Evolutionary conservation across 2,888 invertebrate species (phyloP).

Genomic region (Deilephila elpenor): DNA sequence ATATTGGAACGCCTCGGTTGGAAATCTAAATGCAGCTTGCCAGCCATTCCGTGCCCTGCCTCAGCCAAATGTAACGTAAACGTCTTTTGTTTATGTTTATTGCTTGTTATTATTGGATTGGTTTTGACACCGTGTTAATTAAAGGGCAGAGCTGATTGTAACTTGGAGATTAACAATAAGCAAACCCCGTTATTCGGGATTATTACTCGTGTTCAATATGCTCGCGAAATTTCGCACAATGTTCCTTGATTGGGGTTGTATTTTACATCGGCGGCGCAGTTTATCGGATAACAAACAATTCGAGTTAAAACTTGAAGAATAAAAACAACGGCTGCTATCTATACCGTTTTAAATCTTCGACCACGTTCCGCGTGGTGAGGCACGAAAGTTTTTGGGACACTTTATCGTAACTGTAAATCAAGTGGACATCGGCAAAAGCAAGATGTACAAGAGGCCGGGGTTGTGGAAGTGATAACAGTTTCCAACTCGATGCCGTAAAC

Average conservation of each 20-base stretch:
- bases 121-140: slow-evolving; percentile 51
- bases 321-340: slow-evolving; percentile 45
- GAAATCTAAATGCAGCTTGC: slow-evolving; percentile 69
- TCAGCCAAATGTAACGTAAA: slow-evolving; percentile 72
- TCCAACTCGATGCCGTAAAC: slow-evolving; percentile 67
- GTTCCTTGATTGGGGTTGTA: neutral
- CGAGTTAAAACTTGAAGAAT: slow-evolving; percentile 25
- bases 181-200: slow-evolving; percentile 1
- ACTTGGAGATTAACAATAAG: slow-evolving; percentile 11
- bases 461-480: slow-evolving; percentile 73
- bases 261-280: neutral
- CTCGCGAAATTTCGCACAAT: slow-evolving; percentile 17
- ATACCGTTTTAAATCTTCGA: slow-evolving; percentile 76
- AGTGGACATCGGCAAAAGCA: slow-evolving; percentile 71
- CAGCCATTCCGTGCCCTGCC: slow-evolving; percentile 62
- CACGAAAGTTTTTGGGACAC: slow-evolving; percentile 74
- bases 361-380: slow-evolving; percentile 57
- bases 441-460: slow-evolving; percentile 63
- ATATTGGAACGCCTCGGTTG: slow-evolving; percentile 74
- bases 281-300: slow-evolving; percentile 9
- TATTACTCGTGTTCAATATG: slow-evolving; percentile 23
- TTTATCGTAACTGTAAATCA: slow-evolving; percentile 79
- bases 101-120: slow-evolving; percentile 43
- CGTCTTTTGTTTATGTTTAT: slow-evolving; percentile 69
- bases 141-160: slow-evolving; percentile 40